Percentiles rank a stretch among this genome's conserved stretches.
Conservation (phyloP, 2,797 vertebrate genomes). For the Lepilemur ruficaudatus region DNA sequence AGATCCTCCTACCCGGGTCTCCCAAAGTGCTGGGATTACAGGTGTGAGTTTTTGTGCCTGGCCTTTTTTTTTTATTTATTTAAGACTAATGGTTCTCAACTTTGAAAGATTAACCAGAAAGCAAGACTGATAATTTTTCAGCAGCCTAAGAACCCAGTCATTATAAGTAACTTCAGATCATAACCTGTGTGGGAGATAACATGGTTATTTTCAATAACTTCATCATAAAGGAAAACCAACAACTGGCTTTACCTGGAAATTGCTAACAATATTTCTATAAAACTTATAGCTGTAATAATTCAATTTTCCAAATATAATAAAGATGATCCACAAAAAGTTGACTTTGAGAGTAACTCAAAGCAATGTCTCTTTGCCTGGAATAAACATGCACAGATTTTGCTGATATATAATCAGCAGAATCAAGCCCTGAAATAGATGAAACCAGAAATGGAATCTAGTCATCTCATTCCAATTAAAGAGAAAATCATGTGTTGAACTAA, state of each 20-base stretch:
- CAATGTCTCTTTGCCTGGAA: background rate
- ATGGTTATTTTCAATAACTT: constrained; percentile 16
- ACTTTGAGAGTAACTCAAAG: background rate
- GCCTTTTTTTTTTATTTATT: background rate
- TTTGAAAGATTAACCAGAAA: background rate
- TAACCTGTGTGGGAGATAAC: background rate
- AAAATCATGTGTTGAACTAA: background rate
- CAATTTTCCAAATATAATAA: background rate
- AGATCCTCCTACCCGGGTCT: background rate
- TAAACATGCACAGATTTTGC: background rate
- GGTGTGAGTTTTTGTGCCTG: background rate
- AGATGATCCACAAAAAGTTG: background rate
- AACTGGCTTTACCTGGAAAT: background rate
- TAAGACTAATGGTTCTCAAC: background rate
- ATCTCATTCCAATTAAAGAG: background rate
- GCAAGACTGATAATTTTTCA: background rate
- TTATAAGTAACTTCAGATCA: background rate
- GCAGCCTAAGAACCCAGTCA: background rate
- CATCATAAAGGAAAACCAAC: background rate
- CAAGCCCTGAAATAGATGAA: background rate
- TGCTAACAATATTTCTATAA: background rate
- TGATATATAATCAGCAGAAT: background rate
- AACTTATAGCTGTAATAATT: background rate
- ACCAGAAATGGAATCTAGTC: background rate
- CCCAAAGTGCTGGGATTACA: background rate